Evolutionary conservation across 2,888 invertebrate genomes (phyloP).

Genomic region (Pterobdella sp.): DNA sequence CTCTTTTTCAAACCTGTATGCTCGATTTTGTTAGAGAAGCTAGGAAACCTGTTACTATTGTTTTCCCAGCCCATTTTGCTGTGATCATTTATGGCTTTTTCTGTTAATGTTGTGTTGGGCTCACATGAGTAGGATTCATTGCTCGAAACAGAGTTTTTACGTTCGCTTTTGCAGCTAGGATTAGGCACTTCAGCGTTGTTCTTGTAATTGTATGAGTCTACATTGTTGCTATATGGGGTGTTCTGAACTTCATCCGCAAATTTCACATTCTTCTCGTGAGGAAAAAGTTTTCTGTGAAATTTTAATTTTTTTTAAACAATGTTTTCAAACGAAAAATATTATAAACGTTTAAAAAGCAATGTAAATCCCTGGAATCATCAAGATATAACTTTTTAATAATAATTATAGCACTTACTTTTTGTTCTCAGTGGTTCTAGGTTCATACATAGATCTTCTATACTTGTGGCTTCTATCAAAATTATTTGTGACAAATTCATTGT

Average conservation of each 20-base stretch:
- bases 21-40: neutral
- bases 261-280: neutral
- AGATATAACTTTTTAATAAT: neutral
- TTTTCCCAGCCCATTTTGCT: neutral
- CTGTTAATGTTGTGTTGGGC: neutral
- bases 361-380: neutral
- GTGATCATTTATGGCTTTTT: neutral
- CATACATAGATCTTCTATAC: conserved; percentile 8
- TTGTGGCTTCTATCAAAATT: neutral
- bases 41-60: neutral
- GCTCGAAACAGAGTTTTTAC: too few species aligned
- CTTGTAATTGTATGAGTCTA: too few species aligned
- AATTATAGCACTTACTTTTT: neutral
- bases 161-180: too few species aligned
- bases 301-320: neutral
- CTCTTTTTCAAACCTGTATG: too few species aligned
- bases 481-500: neutral
- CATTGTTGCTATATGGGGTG: neutral
- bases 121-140: too few species aligned
- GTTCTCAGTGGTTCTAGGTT: neutral
- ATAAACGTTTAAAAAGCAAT: neutral
- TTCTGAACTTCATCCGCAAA: neutral
- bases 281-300: neutral
- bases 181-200: too few species aligned
- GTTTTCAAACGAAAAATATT: neutral